A percentile compares a stretch with the other conserved stretches of the same genome.
These are phyloP conservation scores for Homarus gammarus DNA, from an alignment of 2,888 invertebrate species.

Conservation along the genomic window DNA sequence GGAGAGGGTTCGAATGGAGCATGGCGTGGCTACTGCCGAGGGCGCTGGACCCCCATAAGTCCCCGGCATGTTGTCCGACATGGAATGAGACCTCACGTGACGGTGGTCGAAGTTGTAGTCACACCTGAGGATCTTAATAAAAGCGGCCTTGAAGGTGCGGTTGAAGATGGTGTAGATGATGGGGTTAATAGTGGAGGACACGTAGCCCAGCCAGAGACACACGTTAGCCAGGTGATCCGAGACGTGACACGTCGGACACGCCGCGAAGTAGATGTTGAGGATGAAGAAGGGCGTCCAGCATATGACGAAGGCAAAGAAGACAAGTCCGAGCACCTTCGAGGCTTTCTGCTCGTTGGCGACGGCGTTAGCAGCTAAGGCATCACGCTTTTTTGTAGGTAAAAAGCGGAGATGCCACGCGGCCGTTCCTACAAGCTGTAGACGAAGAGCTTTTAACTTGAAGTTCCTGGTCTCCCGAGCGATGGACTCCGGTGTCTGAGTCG, in stretches of 20 bases:
- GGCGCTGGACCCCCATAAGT: slow-evolving; percentile 52
- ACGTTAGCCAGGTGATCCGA: slow-evolving; percentile 87
- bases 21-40: slow-evolving; percentile 56
- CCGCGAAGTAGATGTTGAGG: slow-evolving; percentile 90
- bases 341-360: slow-evolving; percentile 96
- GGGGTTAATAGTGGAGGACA: slow-evolving; percentile 96
- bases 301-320: slow-evolving; percentile 95
- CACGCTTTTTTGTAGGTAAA: slow-evolving; percentile 54
- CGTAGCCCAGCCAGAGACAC: slow-evolving; percentile 95
- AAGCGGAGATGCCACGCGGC: slow-evolving; percentile 67
- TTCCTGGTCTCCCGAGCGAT: slow-evolving; percentile 86
- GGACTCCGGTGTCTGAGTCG: slow-evolving; percentile 86
- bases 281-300: slow-evolving; percentile 98
- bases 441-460: slow-evolving; percentile 79
- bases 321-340: slow-evolving; percentile 93
- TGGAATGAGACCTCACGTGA: slow-evolving; percentile 57
- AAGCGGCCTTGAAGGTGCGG: slow-evolving; percentile 93
- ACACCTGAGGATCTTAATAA: slow-evolving; percentile 91
- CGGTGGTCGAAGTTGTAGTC: slow-evolving; percentile 78
- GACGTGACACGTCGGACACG: slow-evolving; percentile 90
- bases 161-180: slow-evolving; percentile 98
- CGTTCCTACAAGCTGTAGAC: slow-evolving; percentile 64
- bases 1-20: slow-evolving; percentile 69
- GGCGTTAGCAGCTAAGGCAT: slow-evolving; percentile 80
- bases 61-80: slow-evolving; percentile 63